phyloP scores from a whole-genome alignment of 2,797 vertebrate species.

The Halcyon badia region DNA sequence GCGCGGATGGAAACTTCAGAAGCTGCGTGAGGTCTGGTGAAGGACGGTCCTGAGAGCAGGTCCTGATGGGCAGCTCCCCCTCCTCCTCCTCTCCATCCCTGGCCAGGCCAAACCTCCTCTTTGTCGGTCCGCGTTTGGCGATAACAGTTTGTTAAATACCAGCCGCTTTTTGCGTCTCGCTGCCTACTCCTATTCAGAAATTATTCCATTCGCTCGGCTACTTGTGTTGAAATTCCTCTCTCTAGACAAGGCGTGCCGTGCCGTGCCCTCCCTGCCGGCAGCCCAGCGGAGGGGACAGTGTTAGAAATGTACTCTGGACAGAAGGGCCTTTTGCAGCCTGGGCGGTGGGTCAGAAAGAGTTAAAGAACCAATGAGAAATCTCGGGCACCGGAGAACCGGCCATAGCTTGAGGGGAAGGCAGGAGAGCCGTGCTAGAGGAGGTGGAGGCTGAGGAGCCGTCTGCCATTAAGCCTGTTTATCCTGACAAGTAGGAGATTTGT shows the following conservation, averaged over 20 bases:
- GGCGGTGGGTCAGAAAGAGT: background rate
- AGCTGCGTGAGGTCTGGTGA: background rate
- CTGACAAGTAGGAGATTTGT: background rate
- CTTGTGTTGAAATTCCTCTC: background rate
- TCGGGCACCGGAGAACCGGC: background rate
- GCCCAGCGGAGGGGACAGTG: background rate
- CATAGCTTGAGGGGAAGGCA: background rate
- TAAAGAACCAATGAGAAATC: background rate
- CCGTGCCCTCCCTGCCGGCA: background rate
- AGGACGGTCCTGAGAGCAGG: background rate
- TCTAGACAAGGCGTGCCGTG: background rate
- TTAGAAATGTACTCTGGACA: background rate
- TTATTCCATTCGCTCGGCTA: background rate
- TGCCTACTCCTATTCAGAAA: background rate
- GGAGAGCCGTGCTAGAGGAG: background rate
- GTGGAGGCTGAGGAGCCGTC: background rate
- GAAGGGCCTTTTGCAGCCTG: rapidly evolving
- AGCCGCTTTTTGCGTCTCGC: background rate
- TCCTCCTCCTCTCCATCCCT: background rate
- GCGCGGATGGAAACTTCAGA: background rate
- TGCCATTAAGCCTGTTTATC: conserved; percentile 37
- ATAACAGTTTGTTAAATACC: background rate
- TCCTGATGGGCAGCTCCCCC: background rate
- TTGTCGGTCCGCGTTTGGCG: background rate
- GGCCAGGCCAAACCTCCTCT: background rate